These are phyloP conservation scores for Dreissena polymorpha DNA, from an alignment of 1,140 invertebrate genomes.

Conservation along the genomic window DNA sequence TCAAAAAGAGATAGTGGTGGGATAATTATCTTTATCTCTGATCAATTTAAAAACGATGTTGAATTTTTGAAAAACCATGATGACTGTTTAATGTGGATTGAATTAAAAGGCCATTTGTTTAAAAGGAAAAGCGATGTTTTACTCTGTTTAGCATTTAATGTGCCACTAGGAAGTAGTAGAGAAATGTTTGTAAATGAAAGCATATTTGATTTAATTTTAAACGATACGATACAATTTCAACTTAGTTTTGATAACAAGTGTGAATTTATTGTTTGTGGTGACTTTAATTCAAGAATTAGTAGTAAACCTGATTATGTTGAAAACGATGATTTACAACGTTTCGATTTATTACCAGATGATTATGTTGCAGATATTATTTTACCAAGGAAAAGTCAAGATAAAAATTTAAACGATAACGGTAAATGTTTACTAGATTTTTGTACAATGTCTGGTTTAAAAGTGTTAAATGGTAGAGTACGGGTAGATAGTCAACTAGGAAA, in stretches of 20 bases:
- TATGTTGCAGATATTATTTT: constrained; percentile 16
- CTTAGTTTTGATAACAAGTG: neutral
- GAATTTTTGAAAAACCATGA: neutral
- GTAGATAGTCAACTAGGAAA: neutral
- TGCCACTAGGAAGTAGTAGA: constrained; percentile 26
- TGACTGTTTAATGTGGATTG: constrained; percentile 1
- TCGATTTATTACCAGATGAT: constrained; percentile 24
- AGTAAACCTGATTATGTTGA: constrained; percentile 12
- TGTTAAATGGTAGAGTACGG: constrained; percentile 8
- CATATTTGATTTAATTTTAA: constrained; percentile 10
- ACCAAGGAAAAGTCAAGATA: constrained; percentile 16
- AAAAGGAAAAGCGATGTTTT: constrained; percentile 11
- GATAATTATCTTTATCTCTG: constrained; percentile 5
- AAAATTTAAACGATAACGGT: constrained; percentile 10
- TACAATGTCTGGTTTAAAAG: neutral
- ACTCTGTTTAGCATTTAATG: constrained; percentile 13
- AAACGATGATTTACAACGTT: neutral
- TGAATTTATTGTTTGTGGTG: neutral
- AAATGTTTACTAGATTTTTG: constrained; percentile 15
- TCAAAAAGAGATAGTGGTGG: constrained; percentile 25
- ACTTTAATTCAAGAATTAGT: neutral
- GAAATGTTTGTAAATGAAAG: constrained; percentile 5
- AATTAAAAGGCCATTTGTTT: constrained; percentile 5
- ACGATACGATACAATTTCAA: neutral
- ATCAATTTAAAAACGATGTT: constrained; percentile 9